A percentile compares a stretch with the other conserved stretches of the same genome.
Conservation (phyloP, 2,888 invertebrate species). For the Thelaira solivaga region DNA sequence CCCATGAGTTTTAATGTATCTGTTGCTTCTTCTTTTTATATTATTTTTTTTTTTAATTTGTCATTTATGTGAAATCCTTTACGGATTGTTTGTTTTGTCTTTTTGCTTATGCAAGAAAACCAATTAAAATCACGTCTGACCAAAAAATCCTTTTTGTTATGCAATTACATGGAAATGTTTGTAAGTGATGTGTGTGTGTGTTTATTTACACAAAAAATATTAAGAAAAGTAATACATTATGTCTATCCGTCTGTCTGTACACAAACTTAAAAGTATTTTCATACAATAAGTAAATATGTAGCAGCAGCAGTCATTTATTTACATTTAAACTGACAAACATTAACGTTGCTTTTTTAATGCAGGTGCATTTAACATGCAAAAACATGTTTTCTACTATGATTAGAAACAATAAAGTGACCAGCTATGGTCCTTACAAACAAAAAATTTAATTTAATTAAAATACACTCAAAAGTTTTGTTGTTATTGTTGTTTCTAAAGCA, state of each 20-base stretch:
- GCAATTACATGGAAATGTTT: neutral
- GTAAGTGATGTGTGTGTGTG: neutral
- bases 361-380: slow-evolving; percentile 24
- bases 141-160: neutral
- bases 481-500: too few species aligned
- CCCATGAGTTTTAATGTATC: too few species aligned
- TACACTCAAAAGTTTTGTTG: too few species aligned
- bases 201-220: neutral
- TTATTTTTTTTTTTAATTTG: slow-evolving; percentile 9
- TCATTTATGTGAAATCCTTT: too few species aligned
- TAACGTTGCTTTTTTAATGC: neutral
- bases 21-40: neutral
- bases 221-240: slow-evolving; percentile 14
- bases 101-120: slow-evolving; percentile 10
- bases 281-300: neutral
- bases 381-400: neutral
- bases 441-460: too few species aligned
- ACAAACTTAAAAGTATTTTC: neutral
- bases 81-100: neutral
- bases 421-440: too few species aligned
- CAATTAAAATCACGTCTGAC: slow-evolving; percentile 52
- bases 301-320: neutral
- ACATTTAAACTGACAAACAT: neutral
- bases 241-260: neutral
- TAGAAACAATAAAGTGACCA: neutral